A percentile compares a stretch with the other conserved stretches of the same genome.
phyloP scores from a whole-genome alignment of 2,113 vertebrate species.

The pig (Sus scrofa) region DNA sequence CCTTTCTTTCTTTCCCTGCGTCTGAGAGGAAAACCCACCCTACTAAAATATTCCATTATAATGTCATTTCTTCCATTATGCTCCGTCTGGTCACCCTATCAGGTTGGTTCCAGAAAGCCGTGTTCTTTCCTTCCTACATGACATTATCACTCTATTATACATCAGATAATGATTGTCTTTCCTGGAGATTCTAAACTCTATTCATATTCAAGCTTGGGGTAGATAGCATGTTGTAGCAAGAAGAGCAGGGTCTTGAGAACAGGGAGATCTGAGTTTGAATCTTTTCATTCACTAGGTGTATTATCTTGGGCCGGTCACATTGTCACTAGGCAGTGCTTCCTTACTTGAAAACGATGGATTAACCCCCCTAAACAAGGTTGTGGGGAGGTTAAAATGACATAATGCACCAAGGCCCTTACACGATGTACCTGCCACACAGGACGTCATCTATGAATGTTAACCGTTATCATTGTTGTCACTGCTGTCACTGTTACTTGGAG shows the following conservation, averaged over 20 bases:
- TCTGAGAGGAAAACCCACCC: background rate
- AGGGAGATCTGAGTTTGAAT: background rate
- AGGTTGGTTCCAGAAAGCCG: background rate
- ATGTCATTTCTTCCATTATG: background rate
- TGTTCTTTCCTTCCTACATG: background rate
- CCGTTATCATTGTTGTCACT: too few species aligned
- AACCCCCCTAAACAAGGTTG: background rate
- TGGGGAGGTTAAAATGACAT: background rate
- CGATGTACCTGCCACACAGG: accelerated
- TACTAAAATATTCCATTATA: background rate
- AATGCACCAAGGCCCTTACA: background rate
- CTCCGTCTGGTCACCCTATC: background rate
- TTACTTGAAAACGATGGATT: background rate
- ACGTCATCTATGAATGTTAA: background rate
- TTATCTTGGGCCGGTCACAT: background rate
- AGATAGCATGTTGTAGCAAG: background rate
- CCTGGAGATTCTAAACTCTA: background rate
- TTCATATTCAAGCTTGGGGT: background rate
- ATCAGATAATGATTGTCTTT: background rate
- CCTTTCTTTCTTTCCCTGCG: background rate
- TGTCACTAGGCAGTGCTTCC: background rate
- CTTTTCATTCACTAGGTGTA: background rate
- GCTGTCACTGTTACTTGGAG: background rate
- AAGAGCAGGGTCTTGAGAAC: background rate
- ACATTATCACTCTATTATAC: background rate